phyloP scores from a whole-genome alignment of 2,797 vertebrate species.

The Pipistrellus kuhlii region DNA sequence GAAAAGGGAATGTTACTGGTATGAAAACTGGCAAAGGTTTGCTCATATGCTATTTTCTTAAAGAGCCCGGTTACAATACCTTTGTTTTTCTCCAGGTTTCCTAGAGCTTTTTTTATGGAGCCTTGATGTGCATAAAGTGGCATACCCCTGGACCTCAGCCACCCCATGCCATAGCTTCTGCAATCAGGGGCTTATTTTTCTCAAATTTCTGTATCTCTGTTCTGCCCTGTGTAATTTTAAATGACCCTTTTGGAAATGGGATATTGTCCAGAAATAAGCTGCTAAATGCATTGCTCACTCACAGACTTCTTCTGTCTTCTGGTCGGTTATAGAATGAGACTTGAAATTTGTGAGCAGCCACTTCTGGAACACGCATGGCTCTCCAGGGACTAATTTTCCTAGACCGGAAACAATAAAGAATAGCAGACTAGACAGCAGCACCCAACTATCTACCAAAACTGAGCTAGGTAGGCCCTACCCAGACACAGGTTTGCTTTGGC shows the following conservation, averaged over 20 bases:
- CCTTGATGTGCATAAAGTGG: background rate
- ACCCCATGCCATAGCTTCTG: background rate
- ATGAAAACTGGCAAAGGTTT: background rate
- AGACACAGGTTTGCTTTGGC: background rate
- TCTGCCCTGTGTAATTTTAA: constrained; percentile 53
- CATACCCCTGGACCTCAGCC: background rate
- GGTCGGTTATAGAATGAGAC: background rate
- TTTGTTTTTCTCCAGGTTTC: background rate
- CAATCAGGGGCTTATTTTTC: background rate
- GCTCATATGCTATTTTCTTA: background rate
- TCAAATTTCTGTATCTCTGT: background rate
- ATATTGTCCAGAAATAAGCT: background rate
- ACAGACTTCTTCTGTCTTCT: background rate
- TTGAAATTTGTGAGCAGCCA: background rate
- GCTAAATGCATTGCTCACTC: background rate
- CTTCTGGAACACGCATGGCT: background rate
- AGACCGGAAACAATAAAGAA: background rate
- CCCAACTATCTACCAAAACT: background rate
- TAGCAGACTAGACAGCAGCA: background rate
- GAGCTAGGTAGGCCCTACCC: rapidly evolving
- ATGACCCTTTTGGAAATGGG: constrained; percentile 22
- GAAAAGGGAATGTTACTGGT: background rate
- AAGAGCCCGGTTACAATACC: background rate
- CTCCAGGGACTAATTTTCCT: background rate
- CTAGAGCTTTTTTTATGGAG: background rate